Conservation (phyloP, 2,888 invertebrate species). For the Arenicola marina region DNA sequence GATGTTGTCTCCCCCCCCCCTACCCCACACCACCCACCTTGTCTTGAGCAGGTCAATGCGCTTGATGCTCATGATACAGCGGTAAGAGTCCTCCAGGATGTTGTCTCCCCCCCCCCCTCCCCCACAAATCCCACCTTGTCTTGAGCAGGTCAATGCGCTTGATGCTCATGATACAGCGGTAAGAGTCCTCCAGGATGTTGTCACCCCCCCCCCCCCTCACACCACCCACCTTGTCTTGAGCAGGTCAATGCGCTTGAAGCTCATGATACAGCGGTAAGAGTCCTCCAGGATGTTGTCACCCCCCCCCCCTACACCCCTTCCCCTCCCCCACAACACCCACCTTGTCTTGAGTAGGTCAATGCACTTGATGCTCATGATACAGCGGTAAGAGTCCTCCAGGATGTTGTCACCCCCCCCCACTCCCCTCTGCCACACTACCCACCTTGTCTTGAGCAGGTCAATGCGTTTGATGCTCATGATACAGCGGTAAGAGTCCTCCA, state of each 20-base stretch:
- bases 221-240: slow-evolving; percentile 62
- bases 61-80: slow-evolving; percentile 88
- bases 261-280: slow-evolving; percentile 92
- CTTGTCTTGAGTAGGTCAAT: slow-evolving; percentile 74
- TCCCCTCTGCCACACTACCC: no score
- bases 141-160: no score
- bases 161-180: no score
- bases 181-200: no score
- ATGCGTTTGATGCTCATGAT: slow-evolving; percentile 88
- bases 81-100: slow-evolving; percentile 95
- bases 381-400: slow-evolving; percentile 95
- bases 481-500: slow-evolving; percentile 96
- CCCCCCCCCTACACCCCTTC: no score
- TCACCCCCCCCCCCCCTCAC: no score
- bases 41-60: slow-evolving; percentile 78
- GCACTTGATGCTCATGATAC: slow-evolving; percentile 87
- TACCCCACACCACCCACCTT: no score
- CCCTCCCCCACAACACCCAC: no score
- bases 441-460: slow-evolving; percentile 85
- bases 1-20: no score
- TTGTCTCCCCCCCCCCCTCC: no score
- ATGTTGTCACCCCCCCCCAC: no score
- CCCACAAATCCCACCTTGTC: no score
- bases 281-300: slow-evolving; percentile 95
- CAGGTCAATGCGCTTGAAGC: slow-evolving; percentile 85